Percentiles rank a stretch among this genome's conserved stretches.
Evolutionary conservation across 1,140 invertebrate genomes (phyloP).

Genomic region (Drosophila persimilis): DNA sequence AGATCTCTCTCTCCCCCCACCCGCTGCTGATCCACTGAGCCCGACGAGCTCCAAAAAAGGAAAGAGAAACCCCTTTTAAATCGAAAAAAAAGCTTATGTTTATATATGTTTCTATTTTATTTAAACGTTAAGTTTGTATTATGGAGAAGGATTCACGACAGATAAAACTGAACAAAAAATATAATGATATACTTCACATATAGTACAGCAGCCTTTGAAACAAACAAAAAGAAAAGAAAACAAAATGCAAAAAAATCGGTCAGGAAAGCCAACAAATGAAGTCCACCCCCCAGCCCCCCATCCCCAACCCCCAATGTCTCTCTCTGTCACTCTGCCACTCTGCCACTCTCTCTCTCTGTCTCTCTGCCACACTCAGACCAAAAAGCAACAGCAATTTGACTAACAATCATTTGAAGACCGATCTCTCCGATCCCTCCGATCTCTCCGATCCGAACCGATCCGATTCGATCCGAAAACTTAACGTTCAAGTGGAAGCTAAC

Average conservation of each 20-base stretch:
- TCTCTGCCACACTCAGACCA: too few species aligned
- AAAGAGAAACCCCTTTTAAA: slow-evolving; percentile 16
- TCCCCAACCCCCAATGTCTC: neutral
- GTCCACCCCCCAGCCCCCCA: too few species aligned
- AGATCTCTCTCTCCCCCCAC: too few species aligned
- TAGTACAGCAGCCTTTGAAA: slow-evolving; percentile 77
- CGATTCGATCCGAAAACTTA: neutral
- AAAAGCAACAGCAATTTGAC: too few species aligned
- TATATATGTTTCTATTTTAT: slow-evolving; percentile 47
- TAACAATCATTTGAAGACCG: neutral
- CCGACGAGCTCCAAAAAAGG: neutral
- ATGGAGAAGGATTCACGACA: slow-evolving; percentile 61
- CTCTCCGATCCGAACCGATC: neutral
- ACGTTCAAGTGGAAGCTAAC: slow-evolving; percentile 41
- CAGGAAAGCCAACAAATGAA: slow-evolving; percentile 31
- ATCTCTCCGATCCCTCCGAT: too few species aligned
- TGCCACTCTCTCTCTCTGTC: too few species aligned
- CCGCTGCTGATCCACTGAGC: too few species aligned
- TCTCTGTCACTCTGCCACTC: too few species aligned
- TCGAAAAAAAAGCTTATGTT: slow-evolving; percentile 43
- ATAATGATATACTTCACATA: slow-evolving; percentile 73
- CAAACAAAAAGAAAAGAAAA: slow-evolving; percentile 6
- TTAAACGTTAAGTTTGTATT: slow-evolving; percentile 54
- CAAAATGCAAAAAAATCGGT: neutral
- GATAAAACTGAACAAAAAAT: slow-evolving; percentile 32